Evolutionary conservation across 2,797 vertebrate species (phyloP).

Genomic region (Enoplosus armatus): DNA sequence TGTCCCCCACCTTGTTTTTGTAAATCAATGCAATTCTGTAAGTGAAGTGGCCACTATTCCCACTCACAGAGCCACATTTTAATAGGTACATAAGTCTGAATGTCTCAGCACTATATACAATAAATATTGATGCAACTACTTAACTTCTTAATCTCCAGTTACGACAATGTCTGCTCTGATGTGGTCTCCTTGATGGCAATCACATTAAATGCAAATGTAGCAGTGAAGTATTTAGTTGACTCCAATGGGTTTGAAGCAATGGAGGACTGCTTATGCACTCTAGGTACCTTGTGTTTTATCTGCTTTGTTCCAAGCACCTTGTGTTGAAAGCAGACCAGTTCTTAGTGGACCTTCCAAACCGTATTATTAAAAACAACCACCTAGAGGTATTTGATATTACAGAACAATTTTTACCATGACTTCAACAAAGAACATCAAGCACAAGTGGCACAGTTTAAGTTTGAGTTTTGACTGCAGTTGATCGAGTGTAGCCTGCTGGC

Average conservation of each 20-base stretch:
- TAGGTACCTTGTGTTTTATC: too few species aligned
- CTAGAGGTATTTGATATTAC: background rate
- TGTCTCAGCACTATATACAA: background rate
- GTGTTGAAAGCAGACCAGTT: background rate
- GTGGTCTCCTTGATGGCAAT: background rate
- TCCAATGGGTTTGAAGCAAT: background rate
- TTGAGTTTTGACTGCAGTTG: background rate
- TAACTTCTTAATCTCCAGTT: background rate
- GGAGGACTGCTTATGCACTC: background rate
- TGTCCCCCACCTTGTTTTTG: too few species aligned
- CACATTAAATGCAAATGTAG: background rate
- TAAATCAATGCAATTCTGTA: background rate
- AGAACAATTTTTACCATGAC: background rate
- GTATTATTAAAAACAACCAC: background rate
- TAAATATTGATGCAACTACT: background rate
- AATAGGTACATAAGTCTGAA: background rate
- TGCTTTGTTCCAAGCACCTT: too few species aligned
- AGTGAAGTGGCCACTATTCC: background rate
- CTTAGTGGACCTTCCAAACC: background rate
- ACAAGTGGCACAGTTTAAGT: background rate
- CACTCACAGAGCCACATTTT: too few species aligned
- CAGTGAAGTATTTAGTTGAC: background rate
- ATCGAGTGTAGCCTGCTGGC: background rate
- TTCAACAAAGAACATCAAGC: background rate
- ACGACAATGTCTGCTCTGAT: background rate